Evolutionary conservation across 1,140 invertebrate genomes (phyloP).

Genomic region (Ctenoplectra terminalis): DNA sequence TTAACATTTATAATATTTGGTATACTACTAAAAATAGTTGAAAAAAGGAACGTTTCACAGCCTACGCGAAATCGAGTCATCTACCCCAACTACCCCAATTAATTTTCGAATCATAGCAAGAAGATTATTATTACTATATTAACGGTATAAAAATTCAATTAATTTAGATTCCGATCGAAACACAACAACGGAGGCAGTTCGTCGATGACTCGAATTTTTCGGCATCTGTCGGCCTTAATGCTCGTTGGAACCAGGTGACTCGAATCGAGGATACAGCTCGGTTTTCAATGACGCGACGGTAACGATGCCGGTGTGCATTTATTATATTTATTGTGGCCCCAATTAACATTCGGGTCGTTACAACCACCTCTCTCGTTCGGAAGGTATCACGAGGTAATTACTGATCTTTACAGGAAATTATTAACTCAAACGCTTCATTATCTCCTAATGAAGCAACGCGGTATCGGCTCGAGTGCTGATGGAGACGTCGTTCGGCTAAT

Average conservation of each 20-base stretch:
- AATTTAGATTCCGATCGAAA: no score
- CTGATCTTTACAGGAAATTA: conserved; percentile 68
- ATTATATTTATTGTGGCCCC: conserved; percentile 51
- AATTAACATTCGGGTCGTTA: conserved; percentile 64
- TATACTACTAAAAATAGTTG: no score
- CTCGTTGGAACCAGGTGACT: background rate
- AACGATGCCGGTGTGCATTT: conserved; percentile 1
- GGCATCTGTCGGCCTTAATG: background rate
- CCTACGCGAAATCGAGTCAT: no score
- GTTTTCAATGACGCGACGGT: conserved; percentile 31
- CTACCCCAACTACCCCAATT: no score
- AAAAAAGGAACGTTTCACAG: no score
- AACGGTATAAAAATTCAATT: no score
- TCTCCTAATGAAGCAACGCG: conserved; percentile 66
- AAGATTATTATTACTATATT: no score
- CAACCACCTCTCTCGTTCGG: conserved; percentile 7
- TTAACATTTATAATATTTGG: no score
- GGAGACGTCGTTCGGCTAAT: conserved; percentile 67
- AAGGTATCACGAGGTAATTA: conserved; percentile 53
- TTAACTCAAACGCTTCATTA: conserved; percentile 68
- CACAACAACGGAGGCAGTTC: no score
- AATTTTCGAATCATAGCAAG: no score
- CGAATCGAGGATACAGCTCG: background rate
- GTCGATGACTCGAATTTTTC: background rate
- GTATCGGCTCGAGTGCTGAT: conserved; percentile 64